These are phyloP conservation scores for Aptenodytes patagonicus DNA, from an alignment of 2,113 vertebrate genomes.

Conservation along the genomic window DNA sequence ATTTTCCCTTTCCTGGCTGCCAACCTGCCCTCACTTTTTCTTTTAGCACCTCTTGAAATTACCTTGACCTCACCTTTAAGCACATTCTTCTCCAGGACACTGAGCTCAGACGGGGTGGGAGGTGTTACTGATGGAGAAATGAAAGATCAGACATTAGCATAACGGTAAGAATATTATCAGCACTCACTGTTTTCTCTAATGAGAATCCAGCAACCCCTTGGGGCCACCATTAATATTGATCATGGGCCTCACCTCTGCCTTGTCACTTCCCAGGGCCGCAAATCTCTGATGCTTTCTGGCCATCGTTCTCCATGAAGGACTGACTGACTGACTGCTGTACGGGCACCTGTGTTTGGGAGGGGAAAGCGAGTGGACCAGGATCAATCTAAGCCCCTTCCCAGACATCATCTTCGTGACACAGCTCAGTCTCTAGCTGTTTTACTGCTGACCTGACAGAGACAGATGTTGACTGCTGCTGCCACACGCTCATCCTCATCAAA, in stretches of 20 bases:
- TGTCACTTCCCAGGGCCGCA: background rate
- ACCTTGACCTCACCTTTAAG: conserved; percentile 31
- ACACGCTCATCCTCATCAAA: background rate
- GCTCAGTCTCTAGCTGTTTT: background rate
- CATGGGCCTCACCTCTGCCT: background rate
- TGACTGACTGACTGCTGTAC: background rate
- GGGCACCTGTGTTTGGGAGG: background rate
- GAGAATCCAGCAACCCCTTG: background rate
- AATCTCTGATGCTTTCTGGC: background rate
- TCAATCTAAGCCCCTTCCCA: background rate
- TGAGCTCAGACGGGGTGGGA: background rate
- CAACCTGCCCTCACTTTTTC: background rate
- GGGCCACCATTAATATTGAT: background rate
- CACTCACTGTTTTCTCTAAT: background rate
- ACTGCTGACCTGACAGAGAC: background rate
- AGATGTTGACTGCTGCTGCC: background rate
- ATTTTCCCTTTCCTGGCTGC: conserved; percentile 37
- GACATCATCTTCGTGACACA: background rate
- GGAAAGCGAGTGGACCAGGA: background rate
- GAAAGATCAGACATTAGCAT: background rate
- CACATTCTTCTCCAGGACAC: background rate
- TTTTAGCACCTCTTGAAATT: conserved; percentile 27
- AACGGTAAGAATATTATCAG: background rate
- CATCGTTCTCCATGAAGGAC: accelerated
- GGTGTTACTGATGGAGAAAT: background rate